Conservation (phyloP, 2,113 vertebrate genomes). For the Machaerirhynchus nigripectus region DNA sequence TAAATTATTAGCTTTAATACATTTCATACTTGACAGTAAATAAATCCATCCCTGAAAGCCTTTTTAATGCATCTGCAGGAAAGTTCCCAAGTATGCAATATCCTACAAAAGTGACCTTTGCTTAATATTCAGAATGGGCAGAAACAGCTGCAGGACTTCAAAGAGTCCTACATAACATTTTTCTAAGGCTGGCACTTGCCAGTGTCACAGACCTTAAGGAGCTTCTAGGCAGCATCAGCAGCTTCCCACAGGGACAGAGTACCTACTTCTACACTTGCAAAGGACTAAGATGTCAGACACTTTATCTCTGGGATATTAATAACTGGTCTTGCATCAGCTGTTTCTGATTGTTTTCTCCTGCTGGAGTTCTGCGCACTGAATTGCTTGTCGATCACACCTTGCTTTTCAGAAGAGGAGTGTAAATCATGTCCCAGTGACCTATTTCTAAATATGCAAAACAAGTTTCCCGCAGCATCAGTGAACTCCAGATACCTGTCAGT, state of each 20-base stretch:
- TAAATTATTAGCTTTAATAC: background rate
- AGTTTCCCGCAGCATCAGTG: background rate
- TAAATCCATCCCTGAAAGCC: background rate
- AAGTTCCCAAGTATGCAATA: background rate
- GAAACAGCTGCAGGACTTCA: background rate
- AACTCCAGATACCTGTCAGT: constrained; percentile 11
- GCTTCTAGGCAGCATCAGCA: background rate
- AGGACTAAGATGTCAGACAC: background rate
- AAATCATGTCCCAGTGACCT: constrained; percentile 30
- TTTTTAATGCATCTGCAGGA: background rate
- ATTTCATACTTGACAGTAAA: background rate
- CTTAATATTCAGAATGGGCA: background rate
- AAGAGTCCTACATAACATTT: background rate
- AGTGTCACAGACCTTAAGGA: background rate
- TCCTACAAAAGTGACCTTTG: background rate
- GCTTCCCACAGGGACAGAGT: background rate
- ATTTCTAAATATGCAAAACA: constrained; percentile 42
- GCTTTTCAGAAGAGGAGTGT: background rate
- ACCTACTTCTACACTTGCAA: background rate
- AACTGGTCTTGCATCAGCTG: background rate
- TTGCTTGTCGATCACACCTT: background rate
- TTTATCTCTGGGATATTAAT: background rate
- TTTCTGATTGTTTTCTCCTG: background rate
- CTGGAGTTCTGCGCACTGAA: background rate
- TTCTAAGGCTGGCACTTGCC: background rate